Evolutionary conservation across 35 echinoderm and acorn worm genomes (phyloP), one percentile per base, ranked within the genome.

Genomic region (Eucidaris tribuloides): DNA sequence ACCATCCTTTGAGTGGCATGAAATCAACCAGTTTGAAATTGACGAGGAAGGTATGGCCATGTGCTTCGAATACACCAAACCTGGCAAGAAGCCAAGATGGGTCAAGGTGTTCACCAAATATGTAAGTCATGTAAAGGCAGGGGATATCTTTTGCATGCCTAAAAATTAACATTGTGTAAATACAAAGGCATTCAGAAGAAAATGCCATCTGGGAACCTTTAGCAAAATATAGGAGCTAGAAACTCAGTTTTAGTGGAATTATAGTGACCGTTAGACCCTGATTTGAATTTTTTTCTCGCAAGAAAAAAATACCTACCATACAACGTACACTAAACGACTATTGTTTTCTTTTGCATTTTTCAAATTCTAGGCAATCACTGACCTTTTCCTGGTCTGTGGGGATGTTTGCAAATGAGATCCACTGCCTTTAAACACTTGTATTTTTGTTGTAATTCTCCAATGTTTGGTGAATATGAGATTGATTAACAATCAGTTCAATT

Each of bases 31-130:
- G n/a, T 99, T 79, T 24, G 96, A 99, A 7, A 54, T 64, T 25
- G 96, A 99, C 65, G 91, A 99, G 23, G 96, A 93, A 87, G 91
- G 87, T 1, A 99, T 99, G 96, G 82, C 86, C 0, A 85, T 99
- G 52, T 86, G 78, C 58, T 99, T 99, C 82, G 96, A 99, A 13
- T 99, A 99, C 62, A 91, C 88, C 77, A 99, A 99, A 76, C 85
- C 70, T 27, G 96, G 96, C n/a, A 99, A 99, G 79, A 93, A 86
- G 31, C 72, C 87, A 34, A 82, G 86, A 93, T 93, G 80, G 64
- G 96, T 99, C 22, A 93, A 80, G 90, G 83, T 99, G 30, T 90
- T 45, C 55, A 99, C 96, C 55, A 82, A 89, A 93, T 90, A 93
- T 87, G 96, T 99, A 79, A 99, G 96, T n/a, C n/a, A n/a, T n/a